Evolutionary conservation across 2,888 invertebrate genomes (phyloP), one percentile per base, ranked within the genome.

Genomic region (Drosophila recens): DNA sequence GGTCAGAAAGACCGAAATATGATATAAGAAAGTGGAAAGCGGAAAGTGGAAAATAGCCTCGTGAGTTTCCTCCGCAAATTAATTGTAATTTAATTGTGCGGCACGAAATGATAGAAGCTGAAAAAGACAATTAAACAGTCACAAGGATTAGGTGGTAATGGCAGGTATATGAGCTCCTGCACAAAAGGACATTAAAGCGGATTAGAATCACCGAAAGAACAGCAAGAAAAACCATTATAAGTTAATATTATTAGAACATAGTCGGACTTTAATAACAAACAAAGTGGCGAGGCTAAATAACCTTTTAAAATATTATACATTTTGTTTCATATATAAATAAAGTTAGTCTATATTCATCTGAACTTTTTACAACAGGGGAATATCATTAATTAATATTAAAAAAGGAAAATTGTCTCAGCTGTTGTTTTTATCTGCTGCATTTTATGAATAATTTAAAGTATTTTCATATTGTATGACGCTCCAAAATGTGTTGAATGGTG

Each of bases 11-110:
- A n/a, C 30, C 15, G 9, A 67, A 17, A 36, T 43, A 65, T 66
- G 52, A 72, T 79, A 72, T 63, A 72, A 68, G 56, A 17, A 17
- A 17, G 17, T 17, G 20, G 20, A 30, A 54, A 20, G 67, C 51
- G 63, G 45, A 70, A 72, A 69, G 66, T 61, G 59, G 45, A 68
- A 73, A 73, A 67, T 51, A 65, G 64, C 61, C 62, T 34, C 48
- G 20, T 30, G 62, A 67, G 49, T 66, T 49, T 17, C n/a, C 69
- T 49, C 43, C 52, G 36, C 34, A 64, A 78, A 71, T 69, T 67
- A 84, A 84, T 89, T 84, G 81, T 83, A 64, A 86, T 89, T 84
- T 84, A 87, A 84, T 87, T 89, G 72, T 74, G 65, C 58, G 75
- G 62, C 63, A 62, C 49, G 66, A 75, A 82, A 73, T 70, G 64